A percentile compares a stretch with the other conserved stretches of the same genome.
Conservation (phyloP, 2,888 invertebrate genomes). For the Tetramorium bicarinatum region DNA sequence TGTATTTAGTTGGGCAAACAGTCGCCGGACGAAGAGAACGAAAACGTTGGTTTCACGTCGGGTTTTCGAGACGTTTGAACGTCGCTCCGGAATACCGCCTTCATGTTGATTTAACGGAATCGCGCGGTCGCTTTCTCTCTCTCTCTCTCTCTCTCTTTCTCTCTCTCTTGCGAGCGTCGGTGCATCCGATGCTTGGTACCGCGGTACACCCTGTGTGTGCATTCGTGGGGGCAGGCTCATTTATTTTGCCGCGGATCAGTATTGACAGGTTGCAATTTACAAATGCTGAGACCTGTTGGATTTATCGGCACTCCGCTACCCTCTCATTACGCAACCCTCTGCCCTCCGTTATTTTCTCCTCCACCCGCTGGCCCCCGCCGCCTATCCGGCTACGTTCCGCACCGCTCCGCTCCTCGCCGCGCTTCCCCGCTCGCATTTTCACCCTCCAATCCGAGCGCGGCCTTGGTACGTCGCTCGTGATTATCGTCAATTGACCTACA, state of each 20-base stretch:
- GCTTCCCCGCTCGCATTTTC: conserved; percentile 74
- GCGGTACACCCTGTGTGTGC: conserved; percentile 69
- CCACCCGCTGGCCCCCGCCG: conserved; percentile 44
- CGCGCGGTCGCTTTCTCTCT: conserved; percentile 50
- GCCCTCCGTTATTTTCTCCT: conserved; percentile 75
- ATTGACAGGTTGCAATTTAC: conserved; percentile 86
- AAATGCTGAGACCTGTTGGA: conserved; percentile 86
- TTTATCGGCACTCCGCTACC: conserved; percentile 86
- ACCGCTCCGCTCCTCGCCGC: conserved; percentile 65
- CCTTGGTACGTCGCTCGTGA: conserved; percentile 79
- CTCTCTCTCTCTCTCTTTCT: conserved; percentile 17
- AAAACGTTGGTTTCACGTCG: conserved; percentile 1
- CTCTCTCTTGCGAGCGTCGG: conserved; percentile 57
- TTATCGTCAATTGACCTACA: conserved; percentile 82
- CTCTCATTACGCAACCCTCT: conserved; percentile 85
- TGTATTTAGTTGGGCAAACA: conserved; percentile 2
- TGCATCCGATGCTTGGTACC: conserved; percentile 73
- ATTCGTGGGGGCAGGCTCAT: conserved; percentile 83
- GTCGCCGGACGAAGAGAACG: not conserved
- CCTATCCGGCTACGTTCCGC: conserved; percentile 32
- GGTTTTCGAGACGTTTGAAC: conserved; percentile 7
- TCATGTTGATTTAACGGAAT: conserved; percentile 73
- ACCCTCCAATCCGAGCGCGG: conserved; percentile 78
- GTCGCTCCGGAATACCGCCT: conserved; percentile 49
- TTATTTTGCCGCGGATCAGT: conserved; percentile 84